Evolutionary conservation across 1,140 invertebrate genomes (phyloP).

Genomic region (Aleiodes sp.): DNA sequence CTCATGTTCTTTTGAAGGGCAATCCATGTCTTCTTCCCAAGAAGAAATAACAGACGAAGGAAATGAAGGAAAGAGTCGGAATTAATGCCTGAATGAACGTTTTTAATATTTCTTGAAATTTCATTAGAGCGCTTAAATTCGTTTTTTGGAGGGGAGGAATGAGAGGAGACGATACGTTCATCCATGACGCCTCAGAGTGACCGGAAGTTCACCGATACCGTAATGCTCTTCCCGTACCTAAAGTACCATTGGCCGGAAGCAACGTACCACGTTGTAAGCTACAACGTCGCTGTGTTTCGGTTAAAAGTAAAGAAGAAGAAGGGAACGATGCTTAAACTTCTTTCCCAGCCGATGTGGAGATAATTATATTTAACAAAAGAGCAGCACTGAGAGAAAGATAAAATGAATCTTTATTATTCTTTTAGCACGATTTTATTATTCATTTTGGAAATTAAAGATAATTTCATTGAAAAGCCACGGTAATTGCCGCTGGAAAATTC

Average conservation of each 20-base stretch:
- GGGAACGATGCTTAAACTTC: constrained; percentile 15
- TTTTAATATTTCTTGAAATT: neutral
- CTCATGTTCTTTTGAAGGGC: neutral
- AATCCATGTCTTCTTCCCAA: neutral
- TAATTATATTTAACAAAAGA: constrained; percentile 1
- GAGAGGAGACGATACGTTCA: neutral
- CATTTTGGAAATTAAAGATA: too few species aligned
- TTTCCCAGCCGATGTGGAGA: neutral
- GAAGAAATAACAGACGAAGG: neutral
- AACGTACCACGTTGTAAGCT: constrained; percentile 5
- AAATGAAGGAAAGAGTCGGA: neutral
- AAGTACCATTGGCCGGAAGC: constrained; percentile 10
- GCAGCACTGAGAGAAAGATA: neutral
- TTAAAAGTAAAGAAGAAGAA: constrained; percentile 10
- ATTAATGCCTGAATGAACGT: neutral
- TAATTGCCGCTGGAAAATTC: too few species aligned
- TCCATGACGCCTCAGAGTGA: constrained; percentile 15
- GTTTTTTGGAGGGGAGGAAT: neutral
- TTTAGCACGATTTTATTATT: too few species aligned
- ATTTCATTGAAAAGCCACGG: too few species aligned
- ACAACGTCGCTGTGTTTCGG: constrained; percentile 3
- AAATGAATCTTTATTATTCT: too few species aligned
- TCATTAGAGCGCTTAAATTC: neutral
- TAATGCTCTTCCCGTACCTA: constrained; percentile 15
- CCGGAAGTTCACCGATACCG: constrained; percentile 17